phyloP scores from a whole-genome alignment of 2,797 vertebrate genomes.

The Characodon lateralis region DNA sequence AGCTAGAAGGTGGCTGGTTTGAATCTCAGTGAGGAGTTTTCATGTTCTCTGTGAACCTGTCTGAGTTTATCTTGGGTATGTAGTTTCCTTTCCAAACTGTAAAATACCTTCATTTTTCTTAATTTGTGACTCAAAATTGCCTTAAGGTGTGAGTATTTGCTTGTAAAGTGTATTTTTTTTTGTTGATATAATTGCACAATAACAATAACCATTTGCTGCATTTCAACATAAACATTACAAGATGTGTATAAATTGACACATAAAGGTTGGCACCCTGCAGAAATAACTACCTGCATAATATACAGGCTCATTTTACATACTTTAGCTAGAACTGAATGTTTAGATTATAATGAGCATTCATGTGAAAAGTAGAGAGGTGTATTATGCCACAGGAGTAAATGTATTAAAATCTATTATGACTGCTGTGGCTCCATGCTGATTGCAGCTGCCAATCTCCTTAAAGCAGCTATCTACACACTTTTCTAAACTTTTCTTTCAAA shows the following conservation, averaged over 20 bases:
- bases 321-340: conserved; percentile 13
- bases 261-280: background rate
- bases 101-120: background rate
- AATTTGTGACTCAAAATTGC: background rate
- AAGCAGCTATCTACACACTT: conserved; percentile 7
- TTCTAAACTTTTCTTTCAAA: conserved; percentile 33
- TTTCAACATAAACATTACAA: conserved; percentile 2
- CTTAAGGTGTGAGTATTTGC: background rate
- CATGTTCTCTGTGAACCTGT: background rate
- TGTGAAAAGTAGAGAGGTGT: conserved; percentile 14
- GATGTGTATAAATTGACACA: background rate
- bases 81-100: background rate
- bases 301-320: conserved; percentile 2
- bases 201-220: background rate
- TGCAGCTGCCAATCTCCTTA: conserved; percentile 34
- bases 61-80: background rate
- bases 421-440: conserved; percentile 30
- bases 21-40: background rate
- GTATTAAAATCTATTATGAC: conserved; percentile 19
- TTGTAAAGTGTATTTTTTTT: background rate
- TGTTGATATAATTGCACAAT: conserved; percentile 4
- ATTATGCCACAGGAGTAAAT: conserved; percentile 31
- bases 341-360: conserved; percentile 24
- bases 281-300: conserved; percentile 2
- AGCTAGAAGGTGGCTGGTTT: background rate